Evolutionary conservation across 2,888 invertebrate genomes (phyloP).

Genomic region (Rhingia rostrata): DNA sequence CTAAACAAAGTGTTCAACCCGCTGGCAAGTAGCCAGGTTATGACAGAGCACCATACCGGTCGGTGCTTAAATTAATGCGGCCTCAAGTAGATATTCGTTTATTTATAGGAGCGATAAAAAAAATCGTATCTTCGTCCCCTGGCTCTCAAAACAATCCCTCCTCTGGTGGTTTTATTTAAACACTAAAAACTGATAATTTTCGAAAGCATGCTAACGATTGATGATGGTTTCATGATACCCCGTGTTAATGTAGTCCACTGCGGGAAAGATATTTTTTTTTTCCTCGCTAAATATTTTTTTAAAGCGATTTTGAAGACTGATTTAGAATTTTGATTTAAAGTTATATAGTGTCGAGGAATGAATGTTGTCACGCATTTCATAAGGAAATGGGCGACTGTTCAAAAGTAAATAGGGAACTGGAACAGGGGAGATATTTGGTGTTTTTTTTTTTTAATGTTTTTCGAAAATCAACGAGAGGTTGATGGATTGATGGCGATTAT

Average conservation of each 20-base stretch:
- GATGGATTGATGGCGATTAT: no score
- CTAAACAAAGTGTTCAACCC: conserved; percentile 20
- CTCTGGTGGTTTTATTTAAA: background rate
- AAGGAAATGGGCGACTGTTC: no score
- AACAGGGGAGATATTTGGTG: no score
- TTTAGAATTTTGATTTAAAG: no score
- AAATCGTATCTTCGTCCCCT: background rate
- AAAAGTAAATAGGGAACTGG: no score
- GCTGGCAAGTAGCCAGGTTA: conserved; percentile 67
- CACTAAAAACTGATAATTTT: conserved; percentile 24
- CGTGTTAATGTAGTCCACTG: conserved; percentile 20
- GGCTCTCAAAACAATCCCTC: background rate
- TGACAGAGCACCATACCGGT: conserved; percentile 56
- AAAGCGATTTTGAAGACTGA: no score
- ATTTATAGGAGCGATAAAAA: conserved; percentile 50
- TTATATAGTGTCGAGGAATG: no score
- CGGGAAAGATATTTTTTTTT: no score
- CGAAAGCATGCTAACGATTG: conserved; percentile 17
- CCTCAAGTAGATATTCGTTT: conserved; percentile 33
- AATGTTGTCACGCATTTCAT: no score
- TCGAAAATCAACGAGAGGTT: no score
- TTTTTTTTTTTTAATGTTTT: no score
- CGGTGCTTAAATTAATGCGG: conserved; percentile 51
- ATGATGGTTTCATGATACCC: conserved; percentile 29
- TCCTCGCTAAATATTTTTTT: no score